Base-by-base conservation (phyloP, 2,888 invertebrate species). In the Chloromyia formosa region DNA sequence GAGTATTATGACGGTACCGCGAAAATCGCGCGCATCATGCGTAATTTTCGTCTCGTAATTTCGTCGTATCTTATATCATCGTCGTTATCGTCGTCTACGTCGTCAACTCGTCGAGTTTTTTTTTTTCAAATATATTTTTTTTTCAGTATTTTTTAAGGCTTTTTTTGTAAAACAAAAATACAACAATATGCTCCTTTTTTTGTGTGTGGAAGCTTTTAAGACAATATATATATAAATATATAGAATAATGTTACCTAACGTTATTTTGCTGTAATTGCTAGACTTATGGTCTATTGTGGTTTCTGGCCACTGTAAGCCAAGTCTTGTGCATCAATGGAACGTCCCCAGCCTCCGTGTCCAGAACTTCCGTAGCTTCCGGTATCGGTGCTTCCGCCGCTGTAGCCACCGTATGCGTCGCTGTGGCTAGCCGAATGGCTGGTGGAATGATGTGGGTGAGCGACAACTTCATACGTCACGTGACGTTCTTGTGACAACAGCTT, bases 391-490 rank as follows among this genome's bases (percentile, higher is more conserved):
- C 88, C 87, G 73, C 89, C 90, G 77, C 87, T 87, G 64, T 86
- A 84, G 35, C 82, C 87, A 75, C 88, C 87, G 79, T 88, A 88
- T 40, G 88, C 86, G 76, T 93, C 93, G 80, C 91, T 90, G 78
- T 92, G 91, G 74, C 90, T 89, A 76, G 90, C 89, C 77, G 90
- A 89, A 82, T 91, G 90, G 81, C 90, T 89, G 78, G 90, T 87
- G 76, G 90, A 88, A 83, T 94, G 93, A 81, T 94, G 94, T 73
- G 94, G 94, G 84, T 94, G 94, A 0, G 93, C 90, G 0, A 94
- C 93, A 45, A 94, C 94, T 83, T 94, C 94, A 82, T 94, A 94
- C 3, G 94, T 94, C 78, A 94, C 94, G 82, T 94, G 94, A 82
- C 94, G 94, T 85, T 93, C 92, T 82, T 92, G 91, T 1, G 92